Evolutionary conservation across 23 tunicate genomes (phyloP), one percentile per base, ranked within the genome.

Genomic region (Trididemnum nubilum): DNA sequence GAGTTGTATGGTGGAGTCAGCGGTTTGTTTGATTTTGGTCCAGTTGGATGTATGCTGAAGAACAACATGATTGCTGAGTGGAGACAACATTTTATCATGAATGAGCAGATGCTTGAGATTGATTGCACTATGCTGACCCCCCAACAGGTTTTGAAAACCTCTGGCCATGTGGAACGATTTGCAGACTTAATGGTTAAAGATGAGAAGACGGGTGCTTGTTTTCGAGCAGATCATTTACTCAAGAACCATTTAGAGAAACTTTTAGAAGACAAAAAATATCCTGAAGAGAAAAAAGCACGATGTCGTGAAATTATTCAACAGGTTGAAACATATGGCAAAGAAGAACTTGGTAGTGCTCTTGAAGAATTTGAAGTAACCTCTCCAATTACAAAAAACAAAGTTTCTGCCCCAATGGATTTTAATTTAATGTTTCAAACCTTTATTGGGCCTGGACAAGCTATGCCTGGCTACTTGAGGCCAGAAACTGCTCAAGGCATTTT

Each of bases 401-500:
- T 96, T 2, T 76, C 88, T 83, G 99, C 89, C 28, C 96, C 99
- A 26, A 83, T 90, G 83, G 94, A 86, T 23, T 96, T 96, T 64
- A 96, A 96, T 65, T 71, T 96, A 22, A 96, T 96, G 99, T 96
- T 96, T 70, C 96, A 92, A 58, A 83, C 96, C 0, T 60, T 51
- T 35, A 96, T 96, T 80, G 99, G 99, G 22, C 99, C 99, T 1
- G 96, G 89, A 5, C 88, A 86, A 49, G 94, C 77, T 1, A 85
- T 84, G 72, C 96, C 99, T 1, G 88, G 87, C 22, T 96, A 70
- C 63, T 69, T 96, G 34, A 72, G 99, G 1, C 99, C 99, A 51
- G 99, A 96, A 87, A 96, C 99, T 2, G 99, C 99, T 28, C 99
- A 96, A 81, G 99, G 99, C 0, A 96, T 96, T 1, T 96, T 96